These are phyloP conservation scores for Enchytraeus crypticus DNA, from an alignment of 2,888 invertebrate species.

Conservation along the genomic window DNA sequence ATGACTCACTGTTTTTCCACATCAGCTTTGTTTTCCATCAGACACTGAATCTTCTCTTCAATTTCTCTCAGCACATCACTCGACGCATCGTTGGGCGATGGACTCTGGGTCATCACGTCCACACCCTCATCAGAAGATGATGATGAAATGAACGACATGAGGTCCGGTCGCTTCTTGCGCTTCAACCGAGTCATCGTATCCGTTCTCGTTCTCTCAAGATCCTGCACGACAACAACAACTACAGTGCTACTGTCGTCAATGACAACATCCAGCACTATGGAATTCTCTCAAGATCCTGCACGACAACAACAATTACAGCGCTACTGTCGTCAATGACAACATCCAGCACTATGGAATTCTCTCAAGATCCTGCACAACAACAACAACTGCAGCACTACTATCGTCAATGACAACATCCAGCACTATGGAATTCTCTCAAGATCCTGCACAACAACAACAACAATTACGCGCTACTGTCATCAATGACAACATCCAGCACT, in stretches of 20 bases:
- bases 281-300: too few relatives aligned
- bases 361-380: background rate
- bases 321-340: too few relatives aligned
- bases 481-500: background rate
- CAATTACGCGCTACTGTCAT: background rate
- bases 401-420: background rate
- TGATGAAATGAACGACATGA: too few relatives aligned
- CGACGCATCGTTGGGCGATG: too few relatives aligned
- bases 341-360: too few relatives aligned
- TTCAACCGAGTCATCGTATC: background rate
- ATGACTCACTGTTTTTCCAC: conserved; percentile 41
- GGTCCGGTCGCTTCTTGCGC: too few relatives aligned
- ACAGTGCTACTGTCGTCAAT: too few relatives aligned
- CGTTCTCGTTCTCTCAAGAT: conserved; percentile 43
- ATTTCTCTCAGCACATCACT: conserved; percentile 43
- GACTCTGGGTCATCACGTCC: too few relatives aligned
- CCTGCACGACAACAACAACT: background rate
- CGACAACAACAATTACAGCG: too few relatives aligned
- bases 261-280: too few relatives aligned
- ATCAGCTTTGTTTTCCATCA: conserved; percentile 46
- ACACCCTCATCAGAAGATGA: too few relatives aligned
- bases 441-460: background rate
- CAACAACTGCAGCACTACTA: background rate
- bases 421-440: background rate
- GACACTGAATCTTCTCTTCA: conserved; percentile 43